Conservation (phyloP, 1,140 invertebrate genomes). For the Polypedilum pembai region DNA sequence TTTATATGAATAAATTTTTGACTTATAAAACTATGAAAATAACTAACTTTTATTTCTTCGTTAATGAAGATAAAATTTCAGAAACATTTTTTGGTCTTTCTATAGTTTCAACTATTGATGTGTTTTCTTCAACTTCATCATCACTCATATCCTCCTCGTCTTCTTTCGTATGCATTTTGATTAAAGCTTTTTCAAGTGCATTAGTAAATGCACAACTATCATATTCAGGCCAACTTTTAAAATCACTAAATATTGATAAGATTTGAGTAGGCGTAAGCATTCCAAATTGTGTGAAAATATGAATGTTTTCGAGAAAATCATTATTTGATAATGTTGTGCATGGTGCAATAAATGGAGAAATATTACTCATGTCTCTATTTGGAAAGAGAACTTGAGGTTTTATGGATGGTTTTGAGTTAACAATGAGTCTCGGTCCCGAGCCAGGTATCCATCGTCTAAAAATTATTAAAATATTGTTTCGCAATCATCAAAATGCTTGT, state of each 20-base stretch:
- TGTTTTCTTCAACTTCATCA: too few relatives aligned
- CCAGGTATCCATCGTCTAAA: conserved; percentile 54
- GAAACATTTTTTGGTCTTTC: too few relatives aligned
- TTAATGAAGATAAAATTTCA: too few relatives aligned
- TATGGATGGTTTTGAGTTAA: conserved; percentile 41
- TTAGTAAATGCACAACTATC: conserved; percentile 49
- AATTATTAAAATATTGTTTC: background rate
- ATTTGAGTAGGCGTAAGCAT: conserved; percentile 50
- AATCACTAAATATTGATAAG: conserved; percentile 48
- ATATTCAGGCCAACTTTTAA: conserved; percentile 52
- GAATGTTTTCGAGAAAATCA: conserved; percentile 48
- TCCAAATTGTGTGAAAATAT: conserved; percentile 55
- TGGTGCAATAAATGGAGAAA: conserved; percentile 37
- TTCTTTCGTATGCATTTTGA: conserved; percentile 37
- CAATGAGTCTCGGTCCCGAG: conserved; percentile 53
- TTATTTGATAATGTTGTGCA: conserved; percentile 35
- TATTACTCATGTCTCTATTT: conserved; percentile 34
- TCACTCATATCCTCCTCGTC: background rate
- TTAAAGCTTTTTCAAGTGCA: conserved; percentile 47
- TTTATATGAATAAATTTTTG: too few relatives aligned
- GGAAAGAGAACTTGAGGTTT: conserved; percentile 37
- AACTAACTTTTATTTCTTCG: too few relatives aligned
- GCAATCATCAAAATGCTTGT: too few relatives aligned
- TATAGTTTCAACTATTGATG: too few relatives aligned
- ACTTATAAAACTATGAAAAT: too few relatives aligned